Evolutionary conservation across 2,797 vertebrate genomes (phyloP), one percentile per base, ranked within the genome.

Genomic region (Galaxias olidus): DNA sequence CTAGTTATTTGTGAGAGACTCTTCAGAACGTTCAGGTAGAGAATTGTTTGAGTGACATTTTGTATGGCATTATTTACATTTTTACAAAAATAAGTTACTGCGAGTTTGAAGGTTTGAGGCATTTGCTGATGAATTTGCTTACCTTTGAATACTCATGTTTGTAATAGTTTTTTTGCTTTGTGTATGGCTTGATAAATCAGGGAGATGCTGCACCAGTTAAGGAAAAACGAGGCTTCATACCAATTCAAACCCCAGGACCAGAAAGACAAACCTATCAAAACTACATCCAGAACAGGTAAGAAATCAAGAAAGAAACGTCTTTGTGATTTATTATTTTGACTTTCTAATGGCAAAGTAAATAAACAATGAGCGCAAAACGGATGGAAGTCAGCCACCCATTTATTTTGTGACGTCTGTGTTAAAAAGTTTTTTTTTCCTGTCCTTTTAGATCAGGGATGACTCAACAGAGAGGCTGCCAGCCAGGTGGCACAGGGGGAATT

Each of bases 181-280:
- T 51, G 7, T 17, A 47, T 15, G 4, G 10, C 14, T n/a, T 20
- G 44, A 20, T 52, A 40, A 1, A 41, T n/a, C 73, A 91, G 89
- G 77, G 66, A 0, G 88, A 90, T 4, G 70, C 75, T 0, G 79
- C 84, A 57, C 87, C 87, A 4, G 88, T 89, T 72, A 90, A 86
- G 66, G 91, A 93, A 73, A 76, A n/a, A 40, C 84, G 80, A 55
- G 81, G 80, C 10, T 90, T 92, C 78, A 44, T 85, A 44, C 86
- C 82, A 0, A 63, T 89, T 61, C 83, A 86, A 70, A 75, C 84
- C 0, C n/a, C 76, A 10, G 61, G 58, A 0, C n/a, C 76, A 10
- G 60, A 59, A 0, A 77, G 89, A 68, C 79, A 63, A 65, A 82
- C 66, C 73, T 78, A 78, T n/a, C 75, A 87, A 8, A 83, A 59